Conservation (phyloP, 2,113 vertebrate species). For the Sciurus niger region DNA sequence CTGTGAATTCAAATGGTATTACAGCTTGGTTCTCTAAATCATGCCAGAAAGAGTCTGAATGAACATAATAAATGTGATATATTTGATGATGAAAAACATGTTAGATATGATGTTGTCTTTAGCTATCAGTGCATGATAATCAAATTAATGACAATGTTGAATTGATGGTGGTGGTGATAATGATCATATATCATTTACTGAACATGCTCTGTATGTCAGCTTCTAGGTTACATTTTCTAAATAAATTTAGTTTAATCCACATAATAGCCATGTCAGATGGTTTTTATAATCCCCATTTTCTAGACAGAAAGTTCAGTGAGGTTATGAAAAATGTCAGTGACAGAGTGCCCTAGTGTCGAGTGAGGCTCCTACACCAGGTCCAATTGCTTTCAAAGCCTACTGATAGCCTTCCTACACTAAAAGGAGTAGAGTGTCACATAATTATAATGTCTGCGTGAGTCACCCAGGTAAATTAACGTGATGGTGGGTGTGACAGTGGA, state of each 20-base stretch:
- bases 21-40: not conserved
- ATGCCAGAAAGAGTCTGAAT: not conserved
- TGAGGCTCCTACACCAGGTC: not conserved
- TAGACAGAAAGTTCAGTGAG: not conserved
- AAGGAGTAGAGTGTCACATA: not conserved
- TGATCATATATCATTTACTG: not conserved
- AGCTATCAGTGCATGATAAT: not conserved
- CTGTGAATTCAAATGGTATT: not conserved
- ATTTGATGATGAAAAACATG: not conserved
- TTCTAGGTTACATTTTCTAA: not conserved
- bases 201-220: not conserved
- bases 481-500: no score
- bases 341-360: not conserved
- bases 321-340: not conserved
- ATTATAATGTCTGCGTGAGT: not conserved
- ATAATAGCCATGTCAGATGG: not conserved
- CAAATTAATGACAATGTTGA: not conserved
- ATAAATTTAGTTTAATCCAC: not conserved
- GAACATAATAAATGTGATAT: not conserved
- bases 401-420: not conserved
- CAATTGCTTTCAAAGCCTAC: not conserved
- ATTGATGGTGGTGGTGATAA: no score
- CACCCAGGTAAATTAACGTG: not conserved
- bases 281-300: not conserved
- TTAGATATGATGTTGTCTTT: not conserved